phyloP scores from a whole-genome alignment of 2,113 vertebrate species.

The Saimiri boliviensis region DNA sequence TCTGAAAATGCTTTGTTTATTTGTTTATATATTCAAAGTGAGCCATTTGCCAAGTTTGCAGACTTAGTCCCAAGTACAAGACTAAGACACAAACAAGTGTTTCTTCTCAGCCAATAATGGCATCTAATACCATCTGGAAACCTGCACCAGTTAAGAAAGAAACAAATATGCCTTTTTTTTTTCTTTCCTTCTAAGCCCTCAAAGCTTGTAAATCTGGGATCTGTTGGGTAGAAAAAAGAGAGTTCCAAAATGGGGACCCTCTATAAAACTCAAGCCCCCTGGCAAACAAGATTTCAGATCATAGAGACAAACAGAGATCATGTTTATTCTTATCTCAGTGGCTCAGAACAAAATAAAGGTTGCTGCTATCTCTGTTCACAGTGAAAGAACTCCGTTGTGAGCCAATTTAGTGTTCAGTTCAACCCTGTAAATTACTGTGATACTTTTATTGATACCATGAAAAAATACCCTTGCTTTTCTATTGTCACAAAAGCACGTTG shows the following conservation, averaged over 20 bases:
- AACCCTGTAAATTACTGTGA: conserved; percentile 69
- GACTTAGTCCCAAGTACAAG: conserved; percentile 20
- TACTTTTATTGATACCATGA: conserved; percentile 73
- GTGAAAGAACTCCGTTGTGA: not conserved
- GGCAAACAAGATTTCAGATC: conserved; percentile 37
- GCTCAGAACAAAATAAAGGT: not conserved
- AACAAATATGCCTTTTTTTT: conserved; percentile 56
- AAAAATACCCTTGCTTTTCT: conserved; percentile 49
- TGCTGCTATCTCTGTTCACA: not conserved
- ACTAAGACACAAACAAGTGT: conserved; percentile 53
- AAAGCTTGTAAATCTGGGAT: conserved; percentile 63
- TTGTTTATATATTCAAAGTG: conserved; percentile 59
- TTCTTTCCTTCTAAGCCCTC: conserved; percentile 44
- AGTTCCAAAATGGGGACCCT: conserved; percentile 28
- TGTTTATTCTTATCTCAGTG: conserved; percentile 48
- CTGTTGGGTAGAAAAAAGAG: not conserved
- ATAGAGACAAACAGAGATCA: conserved; percentile 6
- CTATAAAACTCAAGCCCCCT: conserved; percentile 32
- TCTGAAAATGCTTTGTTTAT: conserved; percentile 65
- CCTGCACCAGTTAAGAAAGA: conserved; percentile 41
- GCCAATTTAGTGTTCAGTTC: conserved; percentile 27
- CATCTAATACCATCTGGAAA: conserved; percentile 70
- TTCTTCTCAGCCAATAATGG: conserved; percentile 70
- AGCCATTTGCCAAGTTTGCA: conserved; percentile 58
- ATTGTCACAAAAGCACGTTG: conserved; percentile 76